Evolutionary conservation across 2,113 vertebrate genomes (phyloP).

Genomic region (Nyctereutes procyonoides): DNA sequence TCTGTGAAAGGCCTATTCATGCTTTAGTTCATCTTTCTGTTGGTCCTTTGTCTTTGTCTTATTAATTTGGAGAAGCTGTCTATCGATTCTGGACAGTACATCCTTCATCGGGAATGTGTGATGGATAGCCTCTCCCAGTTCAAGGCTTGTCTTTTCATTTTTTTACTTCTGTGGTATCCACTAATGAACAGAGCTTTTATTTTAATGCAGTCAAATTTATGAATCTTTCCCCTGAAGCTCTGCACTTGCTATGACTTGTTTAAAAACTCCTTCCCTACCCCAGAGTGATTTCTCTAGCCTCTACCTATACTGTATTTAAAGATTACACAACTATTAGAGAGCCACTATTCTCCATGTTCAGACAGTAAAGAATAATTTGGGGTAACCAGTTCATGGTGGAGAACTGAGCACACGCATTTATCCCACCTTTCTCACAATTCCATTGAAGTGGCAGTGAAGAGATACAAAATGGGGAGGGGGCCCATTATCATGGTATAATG

Average conservation of each 20-base stretch:
- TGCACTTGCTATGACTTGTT: not conserved
- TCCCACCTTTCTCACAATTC: not conserved
- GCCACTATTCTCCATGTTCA: not conserved
- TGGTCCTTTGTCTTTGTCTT: not conserved
- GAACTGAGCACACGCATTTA: not conserved
- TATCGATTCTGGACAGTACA: not conserved
- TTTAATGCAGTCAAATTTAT: not conserved
- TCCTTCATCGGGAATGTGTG: not conserved
- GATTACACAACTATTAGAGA: not conserved
- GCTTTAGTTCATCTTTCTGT: not conserved
- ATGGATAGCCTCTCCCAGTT: not conserved
- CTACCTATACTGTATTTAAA: not conserved
- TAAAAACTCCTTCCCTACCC: conserved; percentile 23
- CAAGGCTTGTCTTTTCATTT: not conserved
- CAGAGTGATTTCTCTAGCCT: not conserved
- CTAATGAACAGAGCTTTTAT: not conserved
- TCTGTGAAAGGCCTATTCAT: not conserved
- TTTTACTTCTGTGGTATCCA: not conserved
- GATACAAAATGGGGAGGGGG: too few relatives aligned
- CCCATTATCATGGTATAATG: not conserved
- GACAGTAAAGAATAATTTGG: not conserved
- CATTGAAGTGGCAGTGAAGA: not conserved
- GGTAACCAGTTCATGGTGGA: not conserved
- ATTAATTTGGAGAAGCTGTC: not conserved
- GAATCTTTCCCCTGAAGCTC: not conserved